Evolutionary conservation across 2,888 invertebrate species (phyloP).

Genomic region (Phymatocera aterrima): DNA sequence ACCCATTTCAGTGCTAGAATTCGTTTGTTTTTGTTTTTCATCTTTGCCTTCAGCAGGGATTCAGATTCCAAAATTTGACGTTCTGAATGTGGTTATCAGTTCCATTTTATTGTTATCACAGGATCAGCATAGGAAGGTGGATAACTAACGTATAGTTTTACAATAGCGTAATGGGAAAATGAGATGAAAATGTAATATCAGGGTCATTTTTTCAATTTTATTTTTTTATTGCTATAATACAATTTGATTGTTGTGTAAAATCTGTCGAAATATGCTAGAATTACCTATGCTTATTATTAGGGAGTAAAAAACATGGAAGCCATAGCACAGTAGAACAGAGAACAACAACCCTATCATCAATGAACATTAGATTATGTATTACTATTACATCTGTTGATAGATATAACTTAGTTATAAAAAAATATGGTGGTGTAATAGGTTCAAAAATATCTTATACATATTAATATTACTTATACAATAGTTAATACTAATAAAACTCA

Average conservation of each 20-base stretch:
- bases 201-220: slow-evolving; percentile 57
- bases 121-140: no score
- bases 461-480: slow-evolving; percentile 62
- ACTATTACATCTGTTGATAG: slow-evolving; percentile 73
- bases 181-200: not conserved
- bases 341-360: slow-evolving; percentile 68
- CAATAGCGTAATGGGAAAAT: not conserved
- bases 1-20: no score
- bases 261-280: slow-evolving; percentile 65
- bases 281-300: slow-evolving; percentile 65
- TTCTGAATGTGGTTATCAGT: no score
- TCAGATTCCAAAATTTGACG: no score
- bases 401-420: slow-evolving; percentile 72
- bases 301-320: slow-evolving; percentile 64
- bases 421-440: slow-evolving; percentile 62
- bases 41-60: no score
- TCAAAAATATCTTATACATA: slow-evolving; percentile 63
- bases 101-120: no score
- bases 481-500: slow-evolving; percentile 74
- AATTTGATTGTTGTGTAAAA: slow-evolving; percentile 69
- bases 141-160: no score
- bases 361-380: slow-evolving; percentile 72
- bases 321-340: slow-evolving; percentile 66
- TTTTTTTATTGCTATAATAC: slow-evolving; percentile 68
- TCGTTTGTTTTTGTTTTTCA: no score